Base-by-base conservation (phyloP, 1,140 invertebrate genomes). In the Tribolium madens region DNA sequence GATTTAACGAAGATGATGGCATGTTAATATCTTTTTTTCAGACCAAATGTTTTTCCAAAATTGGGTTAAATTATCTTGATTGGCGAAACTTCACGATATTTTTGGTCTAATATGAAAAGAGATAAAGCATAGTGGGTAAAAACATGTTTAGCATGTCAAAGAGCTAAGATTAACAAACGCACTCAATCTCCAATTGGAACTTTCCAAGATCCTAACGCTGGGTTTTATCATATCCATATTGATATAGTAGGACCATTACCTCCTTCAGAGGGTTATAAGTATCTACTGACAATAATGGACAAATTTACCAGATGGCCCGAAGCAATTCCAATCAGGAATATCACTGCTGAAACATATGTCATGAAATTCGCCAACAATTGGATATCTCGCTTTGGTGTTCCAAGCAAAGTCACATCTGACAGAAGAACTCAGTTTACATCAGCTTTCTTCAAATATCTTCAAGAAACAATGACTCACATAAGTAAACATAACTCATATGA, bases 301-400 rank as follows among this genome's bases (percentile, higher is more conserved):
- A 68, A 85, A n/a, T 88, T 82, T 75, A 86, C 86, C 6, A 48
- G 84, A 6, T 88, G 86, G 84, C 85, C 82, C 0, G 85, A 88
- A 81, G 85, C 80, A 1, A 71, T 83, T 7, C 85, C 86, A 46
- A 86, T 0, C 4, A 42, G 14, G 83, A 87, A 70, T 82, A 76
- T 31, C 1, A 75, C 83, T 4, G 83, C 85, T 4, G 83, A 86
- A 64, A 83, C 85, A 17, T 21, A 3, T 3, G 18, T 3, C 18
- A 21, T 2, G 3, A 21, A 2, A 2, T 21, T 21, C 18, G 18
- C 3, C 3, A 21, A 21, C 18, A 21, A 21, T 21, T 21, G 18
- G 3, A 21, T 21, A 21, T 3, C 18, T 2, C 18, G 18, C 18
- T 21, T 21, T 3, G 18, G 18, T 21, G 18, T 21, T 3, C 3